A percentile compares a stretch with the other conserved stretches of the same genome.
These are phyloP conservation scores for Scrobipalpa costella DNA, from an alignment of 2,888 invertebrate species.

Conservation along the genomic window DNA sequence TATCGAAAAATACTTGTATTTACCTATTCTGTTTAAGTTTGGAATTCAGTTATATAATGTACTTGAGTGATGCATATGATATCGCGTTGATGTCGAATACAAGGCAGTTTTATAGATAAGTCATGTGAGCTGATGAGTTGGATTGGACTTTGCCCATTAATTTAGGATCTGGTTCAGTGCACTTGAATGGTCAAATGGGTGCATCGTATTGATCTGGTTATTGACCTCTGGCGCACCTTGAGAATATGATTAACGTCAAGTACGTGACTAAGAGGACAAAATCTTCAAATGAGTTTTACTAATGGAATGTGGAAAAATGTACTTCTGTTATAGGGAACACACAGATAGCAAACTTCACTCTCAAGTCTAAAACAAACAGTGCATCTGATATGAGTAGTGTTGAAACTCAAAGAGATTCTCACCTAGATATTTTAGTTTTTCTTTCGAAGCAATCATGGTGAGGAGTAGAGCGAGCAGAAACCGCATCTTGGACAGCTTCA, in stretches of 20 bases:
- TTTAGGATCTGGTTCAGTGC: slow-evolving; percentile 25
- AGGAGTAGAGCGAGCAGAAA: slow-evolving; percentile 89
- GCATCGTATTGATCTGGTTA: slow-evolving; percentile 21
- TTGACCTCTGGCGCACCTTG: slow-evolving; percentile 26
- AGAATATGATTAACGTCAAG: slow-evolving; percentile 33
- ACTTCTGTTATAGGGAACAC: slow-evolving; percentile 70
- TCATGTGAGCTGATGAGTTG: slow-evolving; percentile 18
- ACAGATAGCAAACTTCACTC: slow-evolving; percentile 72
- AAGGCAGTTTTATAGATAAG: slow-evolving; percentile 27
- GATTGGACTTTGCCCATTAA: slow-evolving; percentile 16
- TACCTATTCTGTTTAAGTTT: slow-evolving; percentile 3
- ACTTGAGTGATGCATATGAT: background rate
- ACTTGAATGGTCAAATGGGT: slow-evolving; percentile 24
- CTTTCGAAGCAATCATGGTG: slow-evolving; percentile 91
- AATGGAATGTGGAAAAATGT: slow-evolving; percentile 39
- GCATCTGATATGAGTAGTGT: slow-evolving; percentile 55
- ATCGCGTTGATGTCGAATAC: slow-evolving; percentile 23
- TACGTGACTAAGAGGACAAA: slow-evolving; percentile 22
- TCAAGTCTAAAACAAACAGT: slow-evolving; percentile 48
- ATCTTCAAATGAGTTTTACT: background rate
- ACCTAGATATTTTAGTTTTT: slow-evolving; percentile 88
- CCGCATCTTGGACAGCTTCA: slow-evolving; percentile 88
- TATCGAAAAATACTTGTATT: slow-evolving; percentile 24
- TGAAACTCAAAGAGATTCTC: slow-evolving; percentile 64
- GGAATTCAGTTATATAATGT: background rate